Evolutionary conservation across 2,797 vertebrate genomes (phyloP), one percentile per base, ranked within the genome.

Genomic region (Premnoplex brunnescens): DNA sequence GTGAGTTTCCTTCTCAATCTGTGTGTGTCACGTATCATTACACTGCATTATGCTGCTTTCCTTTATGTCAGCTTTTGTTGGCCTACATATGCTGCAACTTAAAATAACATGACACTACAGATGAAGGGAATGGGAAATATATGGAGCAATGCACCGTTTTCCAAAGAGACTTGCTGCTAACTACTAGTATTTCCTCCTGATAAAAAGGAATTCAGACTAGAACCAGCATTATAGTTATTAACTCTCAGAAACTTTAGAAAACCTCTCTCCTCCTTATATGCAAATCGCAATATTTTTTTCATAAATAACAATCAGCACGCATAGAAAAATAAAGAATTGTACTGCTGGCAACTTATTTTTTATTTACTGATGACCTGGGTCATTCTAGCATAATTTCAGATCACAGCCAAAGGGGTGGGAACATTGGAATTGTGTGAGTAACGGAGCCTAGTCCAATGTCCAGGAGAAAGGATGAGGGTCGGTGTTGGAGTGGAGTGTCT

Each of bases 31-130:
- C 46, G 67, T 74, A 85, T 41, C 84, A 85, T 95, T 91, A 90
- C 88, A 68, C 64, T 91, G 69, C 2, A 54, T 10, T 88, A 58
- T 60, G 92, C 67, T 86, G 48, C 84, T 89, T 67, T 83, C 63
- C 69, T 77, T 72, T 49, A 51, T 93, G 83, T 93, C 96, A 95
- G 83, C 16, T 93, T 87, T 81, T 96, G 88, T 89, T 97, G 89
- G 86, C 89, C 94, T 95, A 85, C 79, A 93, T 90, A 95, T 93
- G 92, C 69, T 96, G 81, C 86, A 96, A 64, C 81, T 94, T 96
- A 89, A 87, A 94, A 74, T 32, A 95, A 85, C 84, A 60, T 83
- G 96, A 95, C 89, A 88, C 66, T 74, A 85, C 34, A 74, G 67
- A 91, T 81, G 77, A 84, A 91, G 73, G 17, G 78, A 84, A 91